Evolutionary conservation across 2,888 invertebrate species (phyloP), one percentile per base, ranked within the genome.

Genomic region (Campoplex capitator): DNA sequence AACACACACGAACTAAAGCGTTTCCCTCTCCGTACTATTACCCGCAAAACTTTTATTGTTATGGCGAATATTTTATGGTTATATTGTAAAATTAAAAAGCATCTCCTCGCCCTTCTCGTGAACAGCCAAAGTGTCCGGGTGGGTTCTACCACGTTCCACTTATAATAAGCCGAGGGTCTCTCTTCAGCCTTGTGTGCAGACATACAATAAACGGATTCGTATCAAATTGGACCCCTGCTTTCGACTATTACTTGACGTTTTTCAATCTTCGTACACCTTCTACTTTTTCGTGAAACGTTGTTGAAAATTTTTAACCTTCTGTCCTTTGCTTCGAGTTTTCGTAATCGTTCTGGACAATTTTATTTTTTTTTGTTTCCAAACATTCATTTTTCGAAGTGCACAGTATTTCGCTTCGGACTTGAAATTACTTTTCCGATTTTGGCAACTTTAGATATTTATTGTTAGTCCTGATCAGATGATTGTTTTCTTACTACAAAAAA

Each of bases 21-120:
- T 68, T 78, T 48, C 35, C 84, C 87, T 75, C 79, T 75, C 84
- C 68, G 82, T 81, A 84, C 84, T 88, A 83, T 86, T 86, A 88
- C 90, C 90, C 85, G 84, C 89, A 89, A 92, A 91, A 92, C 92
- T 93, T 93, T 93, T 92, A 93, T 92, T 91, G 92, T 92, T 93
- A 92, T 91, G 90, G 90, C 91, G 91, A 92, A 93, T 93, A 93
- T 93, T 93, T 94, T 93, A 94, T 92, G 92, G 92, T 91, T 93
- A 93, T 93, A 93, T 91, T 93, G 93, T 93, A 93, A 93, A 93
- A 93, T 93, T 93, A 93, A 93, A 93, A 93, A 92, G 90, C 89
- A 88, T 89, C 91, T 88, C 88, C 88, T 89, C 86, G 76, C 85
- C 89, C 91, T 90, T 89, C 83, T 62, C 67, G 86, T 16, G 28